These are phyloP conservation scores for Parnassius mnemosyne DNA, from an alignment of 2,888 invertebrate genomes.

Conservation along the genomic window DNA sequence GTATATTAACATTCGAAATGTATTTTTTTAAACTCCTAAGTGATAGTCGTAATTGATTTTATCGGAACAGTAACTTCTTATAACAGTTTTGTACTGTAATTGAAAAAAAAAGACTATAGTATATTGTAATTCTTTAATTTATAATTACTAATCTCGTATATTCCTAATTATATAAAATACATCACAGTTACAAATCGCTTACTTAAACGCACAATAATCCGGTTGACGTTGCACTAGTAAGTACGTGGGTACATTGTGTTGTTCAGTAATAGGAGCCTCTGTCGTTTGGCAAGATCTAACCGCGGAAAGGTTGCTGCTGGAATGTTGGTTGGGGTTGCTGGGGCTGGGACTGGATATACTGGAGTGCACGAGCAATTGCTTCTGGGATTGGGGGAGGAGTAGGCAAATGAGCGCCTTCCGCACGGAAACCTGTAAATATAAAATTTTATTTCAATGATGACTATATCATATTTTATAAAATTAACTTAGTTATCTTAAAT, in stretches of 20 bases:
- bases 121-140: conserved; percentile 31
- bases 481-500: too few species aligned
- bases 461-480: too few species aligned
- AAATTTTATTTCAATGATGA: neutral
- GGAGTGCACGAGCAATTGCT: conserved; percentile 77
- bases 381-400: conserved; percentile 83
- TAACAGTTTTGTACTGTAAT: too few species aligned
- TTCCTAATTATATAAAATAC: conserved; percentile 57
- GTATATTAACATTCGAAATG: too few species aligned
- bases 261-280: conserved; percentile 3
- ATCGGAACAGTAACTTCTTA: too few species aligned
- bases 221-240: conserved; percentile 7
- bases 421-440: conserved; percentile 77
- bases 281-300: conserved; percentile 40
- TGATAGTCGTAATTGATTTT: too few species aligned
- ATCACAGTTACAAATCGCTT: conserved; percentile 69
- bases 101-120: conserved; percentile 11
- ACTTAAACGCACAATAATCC: conserved; percentile 19
- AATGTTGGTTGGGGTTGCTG: conserved; percentile 50
- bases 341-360: conserved; percentile 60
- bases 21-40: too few species aligned
- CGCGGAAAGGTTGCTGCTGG: conserved; percentile 59
- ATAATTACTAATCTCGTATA: conserved; percentile 37
- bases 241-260: conserved; percentile 16
- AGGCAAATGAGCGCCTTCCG: conserved; percentile 81